Base-by-base conservation (phyloP, 2,113 vertebrate genomes). In the Pogonocichla stellata region DNA sequence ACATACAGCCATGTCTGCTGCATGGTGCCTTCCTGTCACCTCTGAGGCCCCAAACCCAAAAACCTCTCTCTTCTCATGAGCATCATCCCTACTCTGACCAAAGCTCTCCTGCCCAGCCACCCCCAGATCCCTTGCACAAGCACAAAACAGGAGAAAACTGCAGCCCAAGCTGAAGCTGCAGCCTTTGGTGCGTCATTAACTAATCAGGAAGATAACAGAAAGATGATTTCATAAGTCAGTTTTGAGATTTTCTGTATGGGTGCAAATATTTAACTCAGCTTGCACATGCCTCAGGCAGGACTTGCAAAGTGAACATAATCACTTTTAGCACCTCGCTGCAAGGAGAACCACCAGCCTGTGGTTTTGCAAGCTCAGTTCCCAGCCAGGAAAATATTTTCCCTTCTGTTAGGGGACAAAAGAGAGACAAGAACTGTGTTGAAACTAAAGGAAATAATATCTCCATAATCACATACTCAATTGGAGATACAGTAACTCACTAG, bases 21-120 rank as follows among this genome's bases (percentile, higher is more conserved):
- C 51, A 33, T 2, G 3, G 2, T 38, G 72, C 36, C 33, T 82
- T 61, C 54, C 38, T 29, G 58, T 24, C 54, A 40, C 47, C 67
- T 74, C 50, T 0, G 10, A 53, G 70, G 16, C 3, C 19, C 53
- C n/a, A 40, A 73, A 82, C 28, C 29, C 20, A 2, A 45, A 77
- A 72, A 14, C 11, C 40, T 20, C 14, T 24, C 33, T 38, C 43
- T 79, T 56, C 45, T 47, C 25, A 1, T 5, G 7, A 86, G 50
- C 58, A 69, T 25, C 50, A 11, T 65, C 56, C 23, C 42, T 19
- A 4, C 58, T 34, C 24, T 0, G 0, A 43, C 0, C 48, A 56
- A 51, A 72, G 43, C 40, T 50, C 38, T 29, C 16, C 29, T 47
- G 47, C 54, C 22, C 43, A 54, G 48, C 12, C 64, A 70, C 5